These are phyloP conservation scores for Drosophila fulvimacula DNA, from an alignment of 2,888 invertebrate genomes.

Conservation along the genomic window DNA sequence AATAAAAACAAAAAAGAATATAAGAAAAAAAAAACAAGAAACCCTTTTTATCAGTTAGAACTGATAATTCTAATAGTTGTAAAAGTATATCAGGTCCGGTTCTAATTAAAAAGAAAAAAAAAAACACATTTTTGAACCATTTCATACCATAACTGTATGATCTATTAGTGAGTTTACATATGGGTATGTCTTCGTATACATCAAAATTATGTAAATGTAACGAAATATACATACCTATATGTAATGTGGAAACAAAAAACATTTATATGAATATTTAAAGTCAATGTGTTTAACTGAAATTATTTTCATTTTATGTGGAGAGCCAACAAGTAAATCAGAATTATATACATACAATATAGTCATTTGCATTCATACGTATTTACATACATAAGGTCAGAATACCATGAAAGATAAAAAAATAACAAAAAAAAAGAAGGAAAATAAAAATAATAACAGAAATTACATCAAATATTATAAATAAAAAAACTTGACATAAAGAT, in stretches of 20 bases:
- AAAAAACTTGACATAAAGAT: constrained; percentile 55
- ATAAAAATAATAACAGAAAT: constrained; percentile 56
- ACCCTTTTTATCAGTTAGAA: constrained; percentile 17
- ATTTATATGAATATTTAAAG: constrained; percentile 53
- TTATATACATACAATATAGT: constrained; percentile 50
- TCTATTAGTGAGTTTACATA: constrained; percentile 27
- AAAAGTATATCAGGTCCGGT: constrained; percentile 44
- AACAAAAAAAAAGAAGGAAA: constrained; percentile 12
- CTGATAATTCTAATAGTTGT: constrained; percentile 25
- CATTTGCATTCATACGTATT: constrained; percentile 63
- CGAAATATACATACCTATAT: constrained; percentile 22
- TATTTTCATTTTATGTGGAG: constrained; percentile 45
- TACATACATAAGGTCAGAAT: constrained; percentile 56
- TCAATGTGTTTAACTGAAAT: constrained; percentile 48
- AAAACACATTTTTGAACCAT: constrained; percentile 1
- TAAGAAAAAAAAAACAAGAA: too few relatives aligned
- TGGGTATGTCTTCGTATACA: constrained; percentile 5
- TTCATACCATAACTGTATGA: constrained; percentile 23
- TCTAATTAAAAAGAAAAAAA: constrained; percentile 51
- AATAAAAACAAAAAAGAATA: too few relatives aligned
- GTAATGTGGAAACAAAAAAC: constrained; percentile 21
- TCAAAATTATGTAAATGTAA: constrained; percentile 11
- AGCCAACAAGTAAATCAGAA: constrained; percentile 30
- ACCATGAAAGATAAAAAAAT: constrained; percentile 28
- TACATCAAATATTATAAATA: constrained; percentile 76